Percentiles rank a stretch among this genome's conserved stretches.
Evolutionary conservation across 2,888 invertebrate genomes (phyloP).

Genomic region (Erebia ligea): DNA sequence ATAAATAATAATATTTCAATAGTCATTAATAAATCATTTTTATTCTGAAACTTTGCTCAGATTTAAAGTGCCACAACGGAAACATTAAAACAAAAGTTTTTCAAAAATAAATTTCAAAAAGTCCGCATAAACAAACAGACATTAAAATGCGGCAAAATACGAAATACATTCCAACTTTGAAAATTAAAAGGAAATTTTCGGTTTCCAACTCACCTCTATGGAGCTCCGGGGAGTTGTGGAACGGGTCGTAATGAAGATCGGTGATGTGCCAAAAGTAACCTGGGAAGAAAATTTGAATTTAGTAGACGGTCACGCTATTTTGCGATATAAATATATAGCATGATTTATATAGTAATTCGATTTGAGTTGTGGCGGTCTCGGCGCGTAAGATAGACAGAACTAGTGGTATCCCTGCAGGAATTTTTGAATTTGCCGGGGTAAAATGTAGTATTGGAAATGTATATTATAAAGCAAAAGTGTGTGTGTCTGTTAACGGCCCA

Average conservation of each 20-base stretch:
- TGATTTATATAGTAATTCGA: too few relatives aligned
- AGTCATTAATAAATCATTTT: not conserved
- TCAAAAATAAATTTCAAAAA: constrained; percentile 17
- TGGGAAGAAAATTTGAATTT: constrained; percentile 79
- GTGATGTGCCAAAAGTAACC: constrained; percentile 98
- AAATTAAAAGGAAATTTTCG: constrained; percentile 50
- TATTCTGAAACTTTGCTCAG: not conserved
- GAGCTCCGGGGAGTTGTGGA: constrained; percentile 80
- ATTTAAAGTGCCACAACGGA: not conserved
- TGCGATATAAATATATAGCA: too few relatives aligned
- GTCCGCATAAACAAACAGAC: constrained; percentile 41
- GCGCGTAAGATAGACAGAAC: too few relatives aligned
- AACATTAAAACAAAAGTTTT: not conserved
- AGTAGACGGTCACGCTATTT: constrained; percentile 15
- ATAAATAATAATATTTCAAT: too few relatives aligned
- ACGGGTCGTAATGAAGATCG: constrained; percentile 95
- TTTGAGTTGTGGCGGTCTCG: too few relatives aligned
- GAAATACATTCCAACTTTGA: constrained; percentile 36
- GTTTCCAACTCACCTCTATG: constrained; percentile 72
- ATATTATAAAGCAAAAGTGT: too few relatives aligned
- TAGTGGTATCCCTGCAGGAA: too few relatives aligned
- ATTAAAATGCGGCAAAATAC: constrained; percentile 37
- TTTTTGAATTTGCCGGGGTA: too few relatives aligned
- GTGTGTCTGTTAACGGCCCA: too few relatives aligned
- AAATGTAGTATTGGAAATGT: too few relatives aligned